phyloP scores from a whole-genome alignment of 2,888 invertebrate species.

The Phengaris arion region DNA sequence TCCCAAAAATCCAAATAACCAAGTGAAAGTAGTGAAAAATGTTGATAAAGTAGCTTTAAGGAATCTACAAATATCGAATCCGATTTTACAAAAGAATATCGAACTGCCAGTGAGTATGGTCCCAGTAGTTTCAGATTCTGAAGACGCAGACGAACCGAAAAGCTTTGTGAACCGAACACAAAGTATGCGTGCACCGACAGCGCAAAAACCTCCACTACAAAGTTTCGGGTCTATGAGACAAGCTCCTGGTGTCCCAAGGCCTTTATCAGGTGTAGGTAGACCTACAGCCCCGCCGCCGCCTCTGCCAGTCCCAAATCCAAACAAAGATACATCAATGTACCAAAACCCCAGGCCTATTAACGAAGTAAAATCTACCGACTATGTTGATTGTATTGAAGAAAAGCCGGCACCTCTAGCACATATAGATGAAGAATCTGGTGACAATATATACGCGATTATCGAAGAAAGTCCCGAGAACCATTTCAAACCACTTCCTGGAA shows the following conservation, averaged over 20 bases:
- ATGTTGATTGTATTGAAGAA: slow-evolving; percentile 89
- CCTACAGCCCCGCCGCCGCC: slow-evolving; percentile 89
- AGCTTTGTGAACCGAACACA: slow-evolving; percentile 87
- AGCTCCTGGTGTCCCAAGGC: slow-evolving; percentile 82
- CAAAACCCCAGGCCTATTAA: slow-evolving; percentile 73
- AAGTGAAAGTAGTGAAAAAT: slow-evolving; percentile 81
- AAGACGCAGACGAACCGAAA: slow-evolving; percentile 77
- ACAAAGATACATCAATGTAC: slow-evolving; percentile 69
- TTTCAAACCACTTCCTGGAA: slow-evolving; percentile 61
- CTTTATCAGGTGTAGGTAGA: slow-evolving; percentile 85
- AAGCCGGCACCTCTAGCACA: slow-evolving; percentile 81
- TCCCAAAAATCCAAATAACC: slow-evolving; percentile 79
- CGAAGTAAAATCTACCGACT: slow-evolving; percentile 75
- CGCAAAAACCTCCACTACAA: slow-evolving; percentile 82
- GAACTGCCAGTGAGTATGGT: slow-evolving; percentile 80
- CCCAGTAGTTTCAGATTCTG: slow-evolving; percentile 77
- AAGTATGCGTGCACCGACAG: slow-evolving; percentile 85
- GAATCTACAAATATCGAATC: slow-evolving; percentile 89
- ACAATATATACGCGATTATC: slow-evolving; percentile 93
- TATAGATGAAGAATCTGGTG: slow-evolving; percentile 82
- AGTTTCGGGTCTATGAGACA: slow-evolving; percentile 92
- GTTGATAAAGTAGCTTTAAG: slow-evolving; percentile 86
- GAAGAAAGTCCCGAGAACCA: slow-evolving; percentile 84
- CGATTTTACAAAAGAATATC: slow-evolving; percentile 86
- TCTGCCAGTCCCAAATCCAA: slow-evolving; percentile 67